Evolutionary conservation across 2,888 invertebrate genomes (phyloP).

Genomic region (Cotesia congregata): DNA sequence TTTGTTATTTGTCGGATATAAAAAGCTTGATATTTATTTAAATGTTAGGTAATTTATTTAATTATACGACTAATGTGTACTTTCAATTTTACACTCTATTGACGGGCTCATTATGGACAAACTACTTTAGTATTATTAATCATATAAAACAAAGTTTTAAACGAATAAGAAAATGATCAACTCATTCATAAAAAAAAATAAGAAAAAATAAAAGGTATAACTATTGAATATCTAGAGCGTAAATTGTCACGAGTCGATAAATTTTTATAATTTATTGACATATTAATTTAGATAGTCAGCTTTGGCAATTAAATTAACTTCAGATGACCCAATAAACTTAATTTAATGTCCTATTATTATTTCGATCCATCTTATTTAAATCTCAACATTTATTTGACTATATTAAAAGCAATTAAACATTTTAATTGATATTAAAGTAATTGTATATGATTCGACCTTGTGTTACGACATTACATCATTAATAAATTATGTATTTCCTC

Average conservation of each 20-base stretch:
- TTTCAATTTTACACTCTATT: neutral
- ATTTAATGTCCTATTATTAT: neutral
- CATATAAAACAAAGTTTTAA: neutral
- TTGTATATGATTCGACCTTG: neutral
- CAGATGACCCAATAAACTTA: neutral
- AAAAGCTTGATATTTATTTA: neutral
- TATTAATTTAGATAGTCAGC: neutral
- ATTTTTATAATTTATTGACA: neutral
- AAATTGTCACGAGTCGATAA: neutral
- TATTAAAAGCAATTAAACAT: too few species aligned
- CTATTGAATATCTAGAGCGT: too few species aligned
- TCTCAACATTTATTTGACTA: too few species aligned
- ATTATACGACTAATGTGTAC: neutral
- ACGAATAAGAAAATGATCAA: too few species aligned
- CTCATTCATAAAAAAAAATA: too few species aligned
- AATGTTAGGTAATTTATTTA: neutral
- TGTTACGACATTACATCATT: neutral
- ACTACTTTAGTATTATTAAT: neutral
- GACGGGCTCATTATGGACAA: neutral
- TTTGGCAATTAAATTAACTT: neutral
- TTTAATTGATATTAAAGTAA: neutral
- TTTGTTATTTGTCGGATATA: neutral
- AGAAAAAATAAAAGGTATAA: too few species aligned
- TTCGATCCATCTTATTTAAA: neutral
- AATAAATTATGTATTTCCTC: neutral